phyloP scores from a whole-genome alignment of 2,113 vertebrate genomes.

The Rallus limicola region DNA sequence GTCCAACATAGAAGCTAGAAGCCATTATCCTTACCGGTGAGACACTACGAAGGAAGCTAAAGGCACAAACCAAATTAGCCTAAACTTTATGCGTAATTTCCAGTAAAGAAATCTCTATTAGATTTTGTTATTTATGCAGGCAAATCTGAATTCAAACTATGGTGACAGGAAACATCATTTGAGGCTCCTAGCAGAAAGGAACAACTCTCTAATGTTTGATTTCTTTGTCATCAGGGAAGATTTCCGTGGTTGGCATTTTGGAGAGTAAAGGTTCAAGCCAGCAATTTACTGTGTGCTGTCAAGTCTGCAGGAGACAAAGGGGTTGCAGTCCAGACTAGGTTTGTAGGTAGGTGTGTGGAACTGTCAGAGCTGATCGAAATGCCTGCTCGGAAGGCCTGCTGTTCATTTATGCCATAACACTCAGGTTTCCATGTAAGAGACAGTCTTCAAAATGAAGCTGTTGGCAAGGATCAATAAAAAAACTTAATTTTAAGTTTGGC shows the following conservation, averaged over 20 bases:
- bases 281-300: neutral
- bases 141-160: neutral
- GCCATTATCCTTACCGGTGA: neutral
- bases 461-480: neutral
- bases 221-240: neutral
- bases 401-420: neutral
- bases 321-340: neutral
- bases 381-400: neutral
- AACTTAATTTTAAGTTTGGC: neutral
- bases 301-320: neutral
- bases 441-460: neutral
- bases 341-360: neutral
- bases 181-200: neutral
- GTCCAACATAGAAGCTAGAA: neutral
- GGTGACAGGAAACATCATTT: neutral
- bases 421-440: neutral
- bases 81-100: neutral
- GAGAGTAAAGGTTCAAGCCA: neutral
- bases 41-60: neutral
- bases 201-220: neutral
- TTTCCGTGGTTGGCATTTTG: neutral
- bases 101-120: neutral
- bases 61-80: neutral
- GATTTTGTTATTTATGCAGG: neutral
- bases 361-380: neutral